These are phyloP conservation scores for Drosophila kohkoa DNA, from an alignment of 1,140 invertebrate species.

Conservation along the genomic window DNA sequence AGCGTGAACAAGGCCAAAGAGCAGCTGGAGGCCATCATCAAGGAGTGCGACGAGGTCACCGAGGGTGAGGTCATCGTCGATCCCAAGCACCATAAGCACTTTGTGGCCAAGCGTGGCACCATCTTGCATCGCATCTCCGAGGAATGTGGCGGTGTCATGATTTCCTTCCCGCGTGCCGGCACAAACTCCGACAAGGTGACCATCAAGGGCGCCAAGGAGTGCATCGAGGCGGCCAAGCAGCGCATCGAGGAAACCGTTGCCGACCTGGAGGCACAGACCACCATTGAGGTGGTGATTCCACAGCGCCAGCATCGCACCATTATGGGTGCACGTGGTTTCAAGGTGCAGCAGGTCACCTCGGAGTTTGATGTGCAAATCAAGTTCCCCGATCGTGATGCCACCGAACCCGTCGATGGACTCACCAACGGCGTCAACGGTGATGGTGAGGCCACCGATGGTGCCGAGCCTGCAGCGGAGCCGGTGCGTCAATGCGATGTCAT, in stretches of 20 bases:
- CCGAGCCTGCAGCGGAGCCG: slow-evolving; percentile 85
- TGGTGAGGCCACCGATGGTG: slow-evolving; percentile 85
- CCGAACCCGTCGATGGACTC: slow-evolving; percentile 85
- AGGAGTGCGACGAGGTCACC: slow-evolving; percentile 94
- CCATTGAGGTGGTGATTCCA: slow-evolving; percentile 94
- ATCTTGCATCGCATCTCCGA: slow-evolving; percentile 95
- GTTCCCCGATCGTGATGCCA: slow-evolving; percentile 93
- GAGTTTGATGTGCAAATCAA: slow-evolving; percentile 96
- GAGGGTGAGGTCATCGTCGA: slow-evolving; percentile 94
- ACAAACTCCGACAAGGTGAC: slow-evolving; percentile 90
- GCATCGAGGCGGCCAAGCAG: slow-evolving; percentile 93
- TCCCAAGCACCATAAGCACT: slow-evolving; percentile 96
- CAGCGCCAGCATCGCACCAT: slow-evolving; percentile 94
- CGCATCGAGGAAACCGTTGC: slow-evolving; percentile 94
- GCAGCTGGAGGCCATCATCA: slow-evolving; percentile 93
- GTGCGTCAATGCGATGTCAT: slow-evolving; percentile 91
- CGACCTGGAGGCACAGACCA: slow-evolving; percentile 92
- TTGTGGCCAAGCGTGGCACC: slow-evolving; percentile 96
- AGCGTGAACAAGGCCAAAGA: slow-evolving; percentile 92
- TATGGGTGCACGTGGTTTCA: slow-evolving; percentile 93
- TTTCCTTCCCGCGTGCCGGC: slow-evolving; percentile 94
- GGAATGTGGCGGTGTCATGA: slow-evolving; percentile 96
- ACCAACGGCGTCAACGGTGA: slow-evolving; percentile 80
- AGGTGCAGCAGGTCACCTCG: slow-evolving; percentile 93
- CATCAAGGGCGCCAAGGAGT: slow-evolving; percentile 93